A percentile compares a stretch with the other conserved stretches of the same genome.
Evolutionary conservation across 2,113 vertebrate genomes (phyloP).

Genomic region (Odontesthes bonariensis): DNA sequence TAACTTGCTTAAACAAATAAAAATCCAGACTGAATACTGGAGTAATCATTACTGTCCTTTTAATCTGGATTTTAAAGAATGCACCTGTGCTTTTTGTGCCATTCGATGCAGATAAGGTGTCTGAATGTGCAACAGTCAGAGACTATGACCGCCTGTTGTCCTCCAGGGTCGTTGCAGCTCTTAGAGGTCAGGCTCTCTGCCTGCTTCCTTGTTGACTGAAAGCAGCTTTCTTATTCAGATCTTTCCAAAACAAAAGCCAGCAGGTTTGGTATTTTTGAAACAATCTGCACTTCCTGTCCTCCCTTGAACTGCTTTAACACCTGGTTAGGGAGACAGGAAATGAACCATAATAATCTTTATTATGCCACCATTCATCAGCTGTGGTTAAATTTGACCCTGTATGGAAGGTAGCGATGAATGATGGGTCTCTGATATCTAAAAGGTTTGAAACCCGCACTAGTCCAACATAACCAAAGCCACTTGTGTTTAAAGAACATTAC

Average conservation of each 20-base stretch:
- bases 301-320: background rate
- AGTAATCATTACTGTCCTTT: too few species aligned
- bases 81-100: too few species aligned
- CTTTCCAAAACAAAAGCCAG: constrained; percentile 63
- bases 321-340: background rate
- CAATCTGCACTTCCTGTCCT: constrained; percentile 26
- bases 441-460: background rate
- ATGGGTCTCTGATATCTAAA: background rate
- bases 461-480: background rate
- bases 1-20: too few species aligned
- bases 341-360: constrained; percentile 1
- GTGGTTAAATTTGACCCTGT: background rate
- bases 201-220: background rate
- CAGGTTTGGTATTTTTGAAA: constrained; percentile 43
- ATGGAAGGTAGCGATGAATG: background rate
- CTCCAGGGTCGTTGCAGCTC: background rate
- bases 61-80: too few species aligned
- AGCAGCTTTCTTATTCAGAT: constrained; percentile 5
- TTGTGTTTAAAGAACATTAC: background rate
- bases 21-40: too few species aligned
- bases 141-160: background rate
- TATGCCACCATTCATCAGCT: background rate
- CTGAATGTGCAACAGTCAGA: background rate
- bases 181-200: background rate
- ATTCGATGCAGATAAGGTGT: background rate